Percentiles rank a stretch among this genome's conserved stretches.
Evolutionary conservation across 2,113 vertebrate species (phyloP).

Genomic region (Brienomyrus longianalis): DNA sequence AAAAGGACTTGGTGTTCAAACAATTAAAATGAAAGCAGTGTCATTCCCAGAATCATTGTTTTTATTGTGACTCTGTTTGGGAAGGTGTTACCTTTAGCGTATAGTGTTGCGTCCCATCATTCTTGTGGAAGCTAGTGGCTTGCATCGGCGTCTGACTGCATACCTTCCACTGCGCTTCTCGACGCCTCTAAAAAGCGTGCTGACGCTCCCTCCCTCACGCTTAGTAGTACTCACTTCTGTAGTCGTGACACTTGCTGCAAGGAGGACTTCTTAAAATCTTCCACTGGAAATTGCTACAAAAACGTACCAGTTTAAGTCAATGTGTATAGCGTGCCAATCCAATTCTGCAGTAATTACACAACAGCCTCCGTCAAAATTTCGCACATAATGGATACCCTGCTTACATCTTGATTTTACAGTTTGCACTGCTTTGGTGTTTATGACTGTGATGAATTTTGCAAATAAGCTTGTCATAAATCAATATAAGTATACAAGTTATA

Average conservation of each 20-base stretch:
- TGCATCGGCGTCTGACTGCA: background rate
- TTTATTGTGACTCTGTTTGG: background rate
- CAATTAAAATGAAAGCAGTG: background rate
- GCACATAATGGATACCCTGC: background rate
- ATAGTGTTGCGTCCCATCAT: background rate
- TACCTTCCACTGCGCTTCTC: background rate
- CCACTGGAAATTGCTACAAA: background rate
- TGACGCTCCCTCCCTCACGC: background rate
- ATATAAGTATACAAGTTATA: background rate
- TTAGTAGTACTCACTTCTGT: background rate
- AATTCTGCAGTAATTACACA: background rate
- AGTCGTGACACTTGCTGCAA: background rate
- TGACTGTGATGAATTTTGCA: background rate
- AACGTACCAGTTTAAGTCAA: background rate
- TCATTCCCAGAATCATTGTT: background rate
- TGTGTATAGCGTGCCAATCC: background rate
- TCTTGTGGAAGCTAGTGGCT: background rate
- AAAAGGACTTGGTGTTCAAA: background rate
- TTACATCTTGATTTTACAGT: background rate
- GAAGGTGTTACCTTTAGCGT: background rate
- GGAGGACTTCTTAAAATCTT: background rate
- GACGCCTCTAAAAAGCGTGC: background rate
- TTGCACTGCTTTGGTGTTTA: background rate
- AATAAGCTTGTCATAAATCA: background rate
- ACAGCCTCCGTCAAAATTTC: background rate